Evolutionary conservation across 2,113 vertebrate species (phyloP), one percentile per base, ranked within the genome.

Genomic region (Ranitomeya imitator): DNA sequence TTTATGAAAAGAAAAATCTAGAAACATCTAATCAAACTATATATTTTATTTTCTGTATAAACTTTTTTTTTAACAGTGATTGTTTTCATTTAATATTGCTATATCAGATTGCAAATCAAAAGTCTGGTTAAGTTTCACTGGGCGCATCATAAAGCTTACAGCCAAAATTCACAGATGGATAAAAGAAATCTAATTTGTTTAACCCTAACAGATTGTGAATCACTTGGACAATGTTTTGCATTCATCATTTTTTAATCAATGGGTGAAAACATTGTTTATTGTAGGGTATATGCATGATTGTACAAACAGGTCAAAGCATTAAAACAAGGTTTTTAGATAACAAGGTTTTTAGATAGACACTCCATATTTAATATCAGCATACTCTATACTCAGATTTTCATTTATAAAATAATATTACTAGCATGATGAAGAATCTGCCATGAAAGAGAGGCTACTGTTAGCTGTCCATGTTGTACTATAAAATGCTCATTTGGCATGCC

Each of bases 121-220:
- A 23, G 65, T 87, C 59, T 65, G 60, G 78, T 81, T 81, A 45
- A 87, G 63, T 87, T 67, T 81, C 86, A 59, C 55, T 71, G 63
- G 54, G 63, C 57, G 65, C n/a, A 67, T 37, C 78, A 81, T 87
- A 87, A 87, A 87, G 73, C 52, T 16, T 71, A 73, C 21, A 45
- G 86, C 86, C 86, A 87, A 71, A 18, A 87, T 81, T 80, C 86
- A 87, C 86, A 87, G 86, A 87, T 87, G 86, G 86, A 87, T 73
- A 51, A 18, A 31, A 59, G 78, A 81, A 81, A 87, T 59, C 54
- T 71, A 80, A 87, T 87, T 81, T 81, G 78, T 59, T 81, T 87
- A 87, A 87, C 86, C 86, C 65, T 73, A 57, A 57, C 63, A 81
- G 54, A 73, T 26, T 71, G 51, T 71, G 51, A 81, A 81, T 71